Conservation (phyloP, 2,888 invertebrate genomes). For the Abscondita cerata region DNA sequence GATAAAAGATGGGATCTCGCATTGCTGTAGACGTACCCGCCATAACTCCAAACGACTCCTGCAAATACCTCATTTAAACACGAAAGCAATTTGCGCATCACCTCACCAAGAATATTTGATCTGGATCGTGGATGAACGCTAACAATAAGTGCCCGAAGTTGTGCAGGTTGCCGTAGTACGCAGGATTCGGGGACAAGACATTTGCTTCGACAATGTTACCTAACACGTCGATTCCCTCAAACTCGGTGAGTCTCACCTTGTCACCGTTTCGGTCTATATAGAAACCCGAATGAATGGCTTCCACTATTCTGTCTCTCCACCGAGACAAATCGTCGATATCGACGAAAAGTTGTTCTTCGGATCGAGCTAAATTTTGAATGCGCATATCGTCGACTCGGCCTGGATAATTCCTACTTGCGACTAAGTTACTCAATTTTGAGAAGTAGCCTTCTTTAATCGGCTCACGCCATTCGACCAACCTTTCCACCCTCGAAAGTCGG, state of each 20-base stretch:
- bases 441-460: slow-evolving; percentile 83
- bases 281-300: slow-evolving; percentile 72
- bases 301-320: slow-evolving; percentile 77
- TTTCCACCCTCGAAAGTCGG: slow-evolving; percentile 67
- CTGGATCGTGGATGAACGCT: slow-evolving; percentile 81
- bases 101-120: slow-evolving; percentile 71
- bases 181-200: slow-evolving; percentile 71
- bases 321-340: slow-evolving; percentile 76
- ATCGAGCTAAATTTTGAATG: slow-evolving; percentile 70
- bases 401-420: slow-evolving; percentile 79
- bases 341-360: slow-evolving; percentile 69
- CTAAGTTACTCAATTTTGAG: slow-evolving; percentile 81
- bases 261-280: slow-evolving; percentile 64
- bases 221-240: slow-evolving; percentile 76
- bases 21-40: slow-evolving; percentile 85
- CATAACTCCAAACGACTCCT: slow-evolving; percentile 77
- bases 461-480: slow-evolving; percentile 70
- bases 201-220: slow-evolving; percentile 83
- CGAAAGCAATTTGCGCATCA: no score
- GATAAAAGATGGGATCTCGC: slow-evolving; percentile 87
- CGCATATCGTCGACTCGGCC: slow-evolving; percentile 67
- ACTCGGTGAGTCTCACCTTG: slow-evolving; percentile 66
- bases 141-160: slow-evolving; percentile 84
- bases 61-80: no score
- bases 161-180: slow-evolving; percentile 80